These are phyloP conservation scores for Nasonia oneida DNA, from an alignment of 2,888 invertebrate species.

Conservation along the genomic window DNA sequence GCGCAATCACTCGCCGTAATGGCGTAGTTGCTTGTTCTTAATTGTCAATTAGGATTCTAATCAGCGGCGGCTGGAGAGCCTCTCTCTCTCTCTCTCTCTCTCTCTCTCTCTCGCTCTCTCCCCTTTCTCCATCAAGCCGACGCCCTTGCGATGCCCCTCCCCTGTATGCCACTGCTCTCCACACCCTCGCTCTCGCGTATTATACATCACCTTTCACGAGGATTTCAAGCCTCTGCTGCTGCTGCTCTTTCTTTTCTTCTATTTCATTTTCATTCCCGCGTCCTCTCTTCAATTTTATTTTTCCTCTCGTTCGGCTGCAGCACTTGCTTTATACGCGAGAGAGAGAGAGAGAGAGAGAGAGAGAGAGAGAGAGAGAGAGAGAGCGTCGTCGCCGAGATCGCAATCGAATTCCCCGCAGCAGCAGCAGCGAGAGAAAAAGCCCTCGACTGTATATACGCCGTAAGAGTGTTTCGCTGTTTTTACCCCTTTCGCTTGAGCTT, in stretches of 20 bases:
- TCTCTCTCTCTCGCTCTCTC: constrained; percentile 40
- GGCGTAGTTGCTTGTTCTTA: constrained; percentile 66
- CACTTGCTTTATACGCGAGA: background rate
- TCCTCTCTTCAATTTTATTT: background rate
- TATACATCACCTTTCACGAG: background rate
- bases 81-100: constrained; percentile 48
- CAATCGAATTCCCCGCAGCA: background rate
- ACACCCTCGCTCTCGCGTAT: background rate
- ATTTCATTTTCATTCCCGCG: constrained; percentile 24
- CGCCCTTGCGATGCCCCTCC: background rate
- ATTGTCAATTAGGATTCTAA: constrained; percentile 69
- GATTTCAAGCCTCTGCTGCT: background rate
- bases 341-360: background rate
- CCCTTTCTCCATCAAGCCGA: constrained; percentile 59
- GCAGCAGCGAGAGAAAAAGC: background rate
- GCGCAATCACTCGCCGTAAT: constrained; percentile 62
- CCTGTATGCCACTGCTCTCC: background rate
- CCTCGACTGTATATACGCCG: constrained; percentile 21
- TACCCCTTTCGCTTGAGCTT: background rate
- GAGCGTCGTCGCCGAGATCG: background rate
- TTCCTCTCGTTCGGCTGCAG: background rate
- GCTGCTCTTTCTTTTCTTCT: background rate
- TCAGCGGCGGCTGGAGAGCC: constrained; percentile 60
- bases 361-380: too few relatives aligned
- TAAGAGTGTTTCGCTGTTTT: constrained; percentile 32